phyloP scores from a whole-genome alignment of 37 sponge, comb jelly and placozoan species.

The Aphrocallistes beatrix region DNA sequence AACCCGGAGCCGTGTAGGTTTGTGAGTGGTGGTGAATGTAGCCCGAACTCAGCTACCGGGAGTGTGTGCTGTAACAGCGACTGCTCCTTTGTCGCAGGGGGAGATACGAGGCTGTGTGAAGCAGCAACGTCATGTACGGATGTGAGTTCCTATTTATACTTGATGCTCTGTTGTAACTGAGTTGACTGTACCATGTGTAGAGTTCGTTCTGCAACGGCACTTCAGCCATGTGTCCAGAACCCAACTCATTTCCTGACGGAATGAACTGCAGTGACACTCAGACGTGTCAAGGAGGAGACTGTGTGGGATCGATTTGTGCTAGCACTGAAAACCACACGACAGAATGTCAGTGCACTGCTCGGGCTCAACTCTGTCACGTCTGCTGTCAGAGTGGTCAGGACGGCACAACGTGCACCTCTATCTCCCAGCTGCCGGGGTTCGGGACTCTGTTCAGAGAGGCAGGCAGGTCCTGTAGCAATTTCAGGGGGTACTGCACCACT shows the following conservation, averaged over 20 bases:
- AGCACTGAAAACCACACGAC: background rate
- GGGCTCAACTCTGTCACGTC: conserved; percentile 39
- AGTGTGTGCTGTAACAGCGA: background rate
- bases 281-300: conserved; percentile 45
- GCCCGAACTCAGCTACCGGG: background rate
- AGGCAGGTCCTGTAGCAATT: conserved; percentile 70
- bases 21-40: background rate
- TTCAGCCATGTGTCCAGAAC: background rate
- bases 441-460: conserved; percentile 7
- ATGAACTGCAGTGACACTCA: conserved; percentile 33
- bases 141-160: too few species aligned
- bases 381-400: conserved; percentile 28
- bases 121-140: background rate
- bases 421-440: background rate
- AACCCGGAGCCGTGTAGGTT: background rate
- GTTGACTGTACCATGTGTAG: too few species aligned
- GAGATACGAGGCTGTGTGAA: background rate
- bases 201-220: background rate
- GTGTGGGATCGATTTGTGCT: conserved; percentile 42
- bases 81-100: background rate
- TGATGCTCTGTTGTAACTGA: too few species aligned
- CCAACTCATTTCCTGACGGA: conserved; percentile 5
- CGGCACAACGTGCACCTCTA: conserved; percentile 12
- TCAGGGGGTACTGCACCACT: conserved; percentile 51
- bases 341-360: conserved; percentile 54